Base-by-base conservation (phyloP, 1,140 invertebrate genomes). In the Procambarus clarkii region DNA sequence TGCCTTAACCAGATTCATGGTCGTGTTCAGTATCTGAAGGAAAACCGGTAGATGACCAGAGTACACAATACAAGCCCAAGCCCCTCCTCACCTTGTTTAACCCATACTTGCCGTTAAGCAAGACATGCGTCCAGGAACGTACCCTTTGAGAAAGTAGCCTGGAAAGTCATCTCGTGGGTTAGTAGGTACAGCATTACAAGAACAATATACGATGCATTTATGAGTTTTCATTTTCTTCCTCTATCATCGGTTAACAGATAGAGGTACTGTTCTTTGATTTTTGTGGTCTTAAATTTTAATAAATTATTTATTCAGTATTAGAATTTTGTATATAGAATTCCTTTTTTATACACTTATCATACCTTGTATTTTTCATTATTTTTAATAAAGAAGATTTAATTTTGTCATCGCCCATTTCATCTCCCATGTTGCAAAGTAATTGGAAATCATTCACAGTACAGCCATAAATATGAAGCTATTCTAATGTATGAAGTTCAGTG, bases 241-340 rank as follows among this genome's bases (percentile, higher is more conserved):
- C 50, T 54, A 54, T 54, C 50, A 9, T 9, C 8, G 13, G 50
- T 34, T 34, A 54, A 54, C 13, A 54, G 8, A 8, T 54, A 54
- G 50, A 54, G 50, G 50, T 54, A 54, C 50, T 54, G 4, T 54
- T 9, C 13, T 54, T 54, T 54, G 50, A 58, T 54, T 58, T 21
- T 11, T 74, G 24, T 74, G 69, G 78, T 88, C 71, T 88, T 88
- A 60, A 46, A 45, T 88, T 88, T 81, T 82, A 85, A 85, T 85
- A 85, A 85, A 85, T 85, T 71, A 88, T 88, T 88, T 88, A 88
- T 88, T 82, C 69, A 54, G 45, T 80, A 50, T 80, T 81, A 74
- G 44, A 50, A 48, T 88, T 79, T 83, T 69, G 81, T 83, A 64
- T 83, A 83, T 69, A 83, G n/a, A 69, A 9, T 64, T 83, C 80